phyloP scores from a whole-genome alignment of 2,888 invertebrate genomes.

The Leistus spinibarbis region DNA sequence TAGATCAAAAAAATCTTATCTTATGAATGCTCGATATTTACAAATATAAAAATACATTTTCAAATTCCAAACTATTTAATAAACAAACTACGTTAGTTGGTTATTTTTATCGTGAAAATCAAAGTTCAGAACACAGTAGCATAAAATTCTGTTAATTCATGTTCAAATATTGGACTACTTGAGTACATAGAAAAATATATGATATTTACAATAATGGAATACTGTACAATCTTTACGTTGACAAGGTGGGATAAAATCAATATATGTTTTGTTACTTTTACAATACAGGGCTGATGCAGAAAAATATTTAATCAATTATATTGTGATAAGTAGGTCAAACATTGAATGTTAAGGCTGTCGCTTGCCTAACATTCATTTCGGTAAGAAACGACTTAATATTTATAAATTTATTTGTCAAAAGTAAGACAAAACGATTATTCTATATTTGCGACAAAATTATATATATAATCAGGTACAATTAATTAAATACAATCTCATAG shows the following conservation, averaged over 20 bases:
- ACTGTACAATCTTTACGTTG: neutral
- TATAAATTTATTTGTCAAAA: no score
- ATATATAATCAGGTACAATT: no score
- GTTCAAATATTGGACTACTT: neutral
- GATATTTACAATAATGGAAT: neutral
- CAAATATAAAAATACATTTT: neutral
- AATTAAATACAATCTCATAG: no score
- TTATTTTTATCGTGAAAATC: neutral
- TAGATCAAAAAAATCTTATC: neutral
- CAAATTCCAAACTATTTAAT: neutral
- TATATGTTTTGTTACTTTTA: neutral
- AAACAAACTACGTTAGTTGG: neutral
- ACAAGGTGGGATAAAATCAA: neutral
- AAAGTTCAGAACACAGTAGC: neutral
- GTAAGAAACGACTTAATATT: no score
- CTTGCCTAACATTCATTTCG: no score
- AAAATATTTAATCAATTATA: neutral
- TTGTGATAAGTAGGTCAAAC: no score
- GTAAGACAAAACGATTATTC: no score
- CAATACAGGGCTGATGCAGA: neutral
- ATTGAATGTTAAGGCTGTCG: no score
- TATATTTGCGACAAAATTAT: no score
- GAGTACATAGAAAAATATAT: neutral
- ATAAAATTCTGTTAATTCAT: neutral
- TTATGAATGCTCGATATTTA: neutral